Evolutionary conservation across 2,888 invertebrate species (phyloP), one percentile per base, ranked within the genome.

Genomic region (Diadegma fenestrale): DNA sequence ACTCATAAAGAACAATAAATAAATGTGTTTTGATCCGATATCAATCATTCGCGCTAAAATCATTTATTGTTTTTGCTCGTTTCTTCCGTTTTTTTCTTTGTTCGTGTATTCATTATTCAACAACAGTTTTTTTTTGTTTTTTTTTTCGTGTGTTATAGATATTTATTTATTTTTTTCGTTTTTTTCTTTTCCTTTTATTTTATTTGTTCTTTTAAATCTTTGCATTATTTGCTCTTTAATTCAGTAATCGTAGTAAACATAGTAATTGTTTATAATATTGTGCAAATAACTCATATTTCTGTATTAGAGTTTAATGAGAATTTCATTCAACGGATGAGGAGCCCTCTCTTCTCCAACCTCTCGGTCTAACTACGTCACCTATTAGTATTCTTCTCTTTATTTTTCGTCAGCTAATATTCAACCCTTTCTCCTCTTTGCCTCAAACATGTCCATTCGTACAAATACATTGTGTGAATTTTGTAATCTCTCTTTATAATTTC

Each of bases 181-280:
- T 51, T 19, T 51, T 51, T 81, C 80, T 84, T 82, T 22, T 63
- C 61, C 80, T 69, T 77, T 82, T 86, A 66, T 84, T 87, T 87
- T 75, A 69, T 89, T 91, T 91, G 89, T 85, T 88, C 69, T 76
- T 51, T 75, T 79, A 68, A 72, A 87, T 82, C 87, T 86, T 86
- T 87, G 88, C 87, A 90, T 91, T 91, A 91, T 90, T 91, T 90
- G 89, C 90, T 91, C 89, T 88, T 91, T 89, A 90, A 90, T 91
- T 84, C 84, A 90, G 90, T 91, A 91, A 92, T 91, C 89, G 90
- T 92, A 90, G 89, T 91, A 90, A 93, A 93, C 90, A 90, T 91
- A 91, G 90, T 92, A 89, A 92, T 90, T 91, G 92, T 91, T 92
- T 90, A 91, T 92, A 93, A 92, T 93, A 92, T 92, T 92, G 92